These are phyloP conservation scores for Chroicocephalus ridibundus DNA, from an alignment of 2,113 vertebrate species.

Conservation along the genomic window DNA sequence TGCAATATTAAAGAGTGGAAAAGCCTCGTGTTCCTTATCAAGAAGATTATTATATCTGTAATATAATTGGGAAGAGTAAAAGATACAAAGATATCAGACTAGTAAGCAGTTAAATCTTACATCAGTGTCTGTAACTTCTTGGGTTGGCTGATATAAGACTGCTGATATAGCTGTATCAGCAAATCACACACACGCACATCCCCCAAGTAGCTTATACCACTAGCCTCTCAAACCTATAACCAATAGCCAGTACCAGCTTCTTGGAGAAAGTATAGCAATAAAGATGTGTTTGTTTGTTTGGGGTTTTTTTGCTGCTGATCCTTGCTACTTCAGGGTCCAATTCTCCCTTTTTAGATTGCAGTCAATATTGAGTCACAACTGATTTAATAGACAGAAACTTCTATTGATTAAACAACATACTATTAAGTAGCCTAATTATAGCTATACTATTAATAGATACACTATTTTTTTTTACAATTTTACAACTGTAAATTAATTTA, in stretches of 20 bases:
- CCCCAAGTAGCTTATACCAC: not conserved
- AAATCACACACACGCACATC: not conserved
- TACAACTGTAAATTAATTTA: not conserved
- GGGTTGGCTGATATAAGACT: not conserved
- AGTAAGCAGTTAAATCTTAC: not conserved
- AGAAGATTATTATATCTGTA: not conserved
- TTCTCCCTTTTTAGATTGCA: not conserved
- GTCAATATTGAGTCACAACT: not conserved
- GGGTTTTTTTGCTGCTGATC: not conserved
- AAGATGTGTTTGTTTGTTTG: not conserved
- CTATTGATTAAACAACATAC: not conserved
- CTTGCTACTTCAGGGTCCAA: not conserved
- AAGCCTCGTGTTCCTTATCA: not conserved
- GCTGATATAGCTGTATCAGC: not conserved
- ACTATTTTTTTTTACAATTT: too few relatives aligned
- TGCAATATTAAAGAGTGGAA: not conserved
- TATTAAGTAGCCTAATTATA: not conserved
- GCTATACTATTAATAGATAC: not conserved
- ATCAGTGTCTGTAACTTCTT: not conserved
- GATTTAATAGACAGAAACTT: not conserved
- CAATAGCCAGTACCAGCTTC: not conserved
- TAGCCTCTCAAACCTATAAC: not conserved
- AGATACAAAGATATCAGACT: not conserved
- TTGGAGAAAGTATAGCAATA: not conserved
- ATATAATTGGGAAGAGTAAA: not conserved